Evolutionary conservation across 2,888 invertebrate genomes (phyloP).

Genomic region (Schizaphis graminum): DNA sequence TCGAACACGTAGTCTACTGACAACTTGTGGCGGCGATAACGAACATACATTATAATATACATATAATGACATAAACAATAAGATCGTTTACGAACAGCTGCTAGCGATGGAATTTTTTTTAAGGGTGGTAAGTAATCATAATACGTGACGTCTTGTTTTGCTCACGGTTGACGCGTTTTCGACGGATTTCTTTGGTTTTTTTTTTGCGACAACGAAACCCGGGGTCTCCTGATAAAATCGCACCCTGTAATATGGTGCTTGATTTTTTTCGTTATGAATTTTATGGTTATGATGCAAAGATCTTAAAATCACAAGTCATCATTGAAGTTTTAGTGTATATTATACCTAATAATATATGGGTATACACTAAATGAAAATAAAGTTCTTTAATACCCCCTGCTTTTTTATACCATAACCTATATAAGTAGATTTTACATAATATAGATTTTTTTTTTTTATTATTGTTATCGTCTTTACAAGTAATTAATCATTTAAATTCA

Average conservation of each 20-base stretch:
- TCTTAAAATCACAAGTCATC: neutral
- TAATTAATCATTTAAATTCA: conserved; percentile 13
- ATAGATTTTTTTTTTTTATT: neutral
- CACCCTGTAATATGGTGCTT: neutral
- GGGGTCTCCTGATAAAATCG: neutral
- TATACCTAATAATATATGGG: neutral
- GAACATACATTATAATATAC: neutral
- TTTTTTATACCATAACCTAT: neutral
- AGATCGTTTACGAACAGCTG: conserved; percentile 56
- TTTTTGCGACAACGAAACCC: neutral
- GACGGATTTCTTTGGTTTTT: neutral
- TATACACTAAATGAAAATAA: neutral
- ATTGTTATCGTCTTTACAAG: neutral
- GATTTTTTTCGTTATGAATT: neutral
- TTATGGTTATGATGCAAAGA: neutral
- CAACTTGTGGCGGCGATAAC: neutral
- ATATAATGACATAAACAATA: conserved; percentile 50
- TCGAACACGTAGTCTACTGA: conserved; percentile 29
- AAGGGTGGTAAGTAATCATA: neutral
- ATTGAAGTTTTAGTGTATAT: neutral
- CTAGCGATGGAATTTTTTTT: conserved; percentile 12
- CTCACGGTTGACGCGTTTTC: neutral
- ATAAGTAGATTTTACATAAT: neutral
- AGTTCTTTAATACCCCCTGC: neutral
- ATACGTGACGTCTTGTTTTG: conserved; percentile 11